These are phyloP conservation scores for Mythimna vitellina DNA, from an alignment of 2,888 invertebrate species.

Conservation along the genomic window DNA sequence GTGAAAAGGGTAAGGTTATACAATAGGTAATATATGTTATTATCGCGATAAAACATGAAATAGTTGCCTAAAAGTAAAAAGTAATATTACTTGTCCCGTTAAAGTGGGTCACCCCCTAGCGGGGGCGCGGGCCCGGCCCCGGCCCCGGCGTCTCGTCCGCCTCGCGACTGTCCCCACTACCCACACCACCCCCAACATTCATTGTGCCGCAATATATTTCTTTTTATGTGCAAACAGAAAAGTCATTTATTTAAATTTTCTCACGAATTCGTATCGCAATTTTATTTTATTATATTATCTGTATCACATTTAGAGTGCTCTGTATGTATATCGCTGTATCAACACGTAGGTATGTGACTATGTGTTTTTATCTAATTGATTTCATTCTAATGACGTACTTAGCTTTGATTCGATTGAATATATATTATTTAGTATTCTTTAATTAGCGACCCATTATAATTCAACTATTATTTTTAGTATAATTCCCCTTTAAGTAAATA, in stretches of 20 bases:
- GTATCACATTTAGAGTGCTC: constrained; percentile 88
- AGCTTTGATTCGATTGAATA: constrained; percentile 33
- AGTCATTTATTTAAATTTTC: constrained; percentile 91
- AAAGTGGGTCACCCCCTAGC: constrained; percentile 90
- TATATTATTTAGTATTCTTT: constrained; percentile 17
- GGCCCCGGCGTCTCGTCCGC: constrained; percentile 79
- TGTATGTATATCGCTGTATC: constrained; percentile 75
- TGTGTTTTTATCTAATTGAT: constrained; percentile 48
- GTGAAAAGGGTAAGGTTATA: constrained; percentile 72
- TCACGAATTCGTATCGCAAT: constrained; percentile 91
- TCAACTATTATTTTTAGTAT: constrained; percentile 19
- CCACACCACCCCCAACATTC: constrained; percentile 88
- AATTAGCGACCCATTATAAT: constrained; percentile 19
- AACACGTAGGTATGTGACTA: constrained; percentile 62
- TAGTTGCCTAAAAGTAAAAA: constrained; percentile 91
- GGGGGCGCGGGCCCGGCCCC: constrained; percentile 68
- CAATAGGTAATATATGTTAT: constrained; percentile 82
- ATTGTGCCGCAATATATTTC: constrained; percentile 91
- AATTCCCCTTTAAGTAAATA: constrained; percentile 47
- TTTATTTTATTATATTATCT: constrained; percentile 91
- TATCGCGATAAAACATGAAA: constrained; percentile 90
- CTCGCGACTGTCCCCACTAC: constrained; percentile 84
- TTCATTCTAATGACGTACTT: constrained; percentile 33
- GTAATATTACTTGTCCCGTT: constrained; percentile 91
- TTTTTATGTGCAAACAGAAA: constrained; percentile 91